Percentiles rank a stretch among this genome's conserved stretches.
Conservation (phyloP, 2,113 vertebrate genomes). For the Albula glossodonta region DNA sequence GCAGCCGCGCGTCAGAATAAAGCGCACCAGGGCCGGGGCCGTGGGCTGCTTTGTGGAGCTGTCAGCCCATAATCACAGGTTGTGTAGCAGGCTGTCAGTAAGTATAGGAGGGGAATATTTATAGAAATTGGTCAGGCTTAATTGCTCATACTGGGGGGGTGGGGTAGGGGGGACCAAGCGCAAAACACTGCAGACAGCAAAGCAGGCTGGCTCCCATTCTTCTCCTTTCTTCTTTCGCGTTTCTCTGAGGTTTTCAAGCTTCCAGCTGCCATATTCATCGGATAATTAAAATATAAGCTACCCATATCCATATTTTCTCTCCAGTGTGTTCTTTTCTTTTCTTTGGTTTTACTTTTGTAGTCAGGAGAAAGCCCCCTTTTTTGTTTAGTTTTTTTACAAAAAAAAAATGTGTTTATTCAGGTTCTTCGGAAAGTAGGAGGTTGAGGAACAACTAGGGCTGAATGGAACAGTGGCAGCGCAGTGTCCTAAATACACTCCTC, state of each 20-base stretch:
- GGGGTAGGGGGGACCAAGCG: slow-evolving; percentile 14
- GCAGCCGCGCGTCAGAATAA: not conserved
- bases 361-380: not conserved
- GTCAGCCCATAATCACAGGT: slow-evolving; percentile 5
- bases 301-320: not conserved
- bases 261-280: not conserved
- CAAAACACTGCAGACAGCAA: not conserved
- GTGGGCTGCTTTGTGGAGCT: not conserved
- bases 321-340: too few species aligned
- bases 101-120: not conserved
- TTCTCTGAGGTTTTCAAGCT: not conserved
- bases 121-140: slow-evolving; percentile 7
- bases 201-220: not conserved
- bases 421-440: not conserved
- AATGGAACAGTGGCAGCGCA: not conserved
- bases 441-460: too few species aligned
- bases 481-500: not conserved
- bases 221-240: not conserved
- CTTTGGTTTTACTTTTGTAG: not conserved
- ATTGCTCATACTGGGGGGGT: slow-evolving; percentile 31
- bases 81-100: not conserved
- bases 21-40: not conserved
- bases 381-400: not conserved
- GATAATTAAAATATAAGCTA: not conserved
- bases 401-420: not conserved